Percentiles rank a stretch among this genome's conserved stretches.
These are phyloP conservation scores for Paracanthobrama guichenoti DNA, from an alignment of 2,113 vertebrate genomes.

Conservation along the genomic window DNA sequence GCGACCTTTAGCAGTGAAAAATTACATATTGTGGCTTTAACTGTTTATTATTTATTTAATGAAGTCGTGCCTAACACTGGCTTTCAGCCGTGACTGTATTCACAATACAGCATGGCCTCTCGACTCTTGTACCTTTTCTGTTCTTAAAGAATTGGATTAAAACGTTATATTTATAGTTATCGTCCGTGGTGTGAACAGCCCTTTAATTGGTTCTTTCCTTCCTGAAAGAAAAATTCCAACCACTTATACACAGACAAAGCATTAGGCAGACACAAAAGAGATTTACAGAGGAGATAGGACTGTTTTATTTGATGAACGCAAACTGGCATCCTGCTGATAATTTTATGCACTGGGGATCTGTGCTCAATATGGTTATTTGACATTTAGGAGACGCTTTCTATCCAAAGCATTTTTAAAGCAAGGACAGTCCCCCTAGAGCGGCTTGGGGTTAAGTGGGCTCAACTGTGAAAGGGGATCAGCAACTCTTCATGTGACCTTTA, in stretches of 20 bases:
- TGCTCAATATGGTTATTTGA: conserved; percentile 1
- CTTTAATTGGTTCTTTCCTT: no score
- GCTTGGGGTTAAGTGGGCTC: conserved; percentile 5
- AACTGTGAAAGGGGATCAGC: background rate
- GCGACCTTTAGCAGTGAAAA: no score
- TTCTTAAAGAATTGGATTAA: no score
- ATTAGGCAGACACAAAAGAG: background rate
- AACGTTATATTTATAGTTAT: no score
- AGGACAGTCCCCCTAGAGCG: background rate
- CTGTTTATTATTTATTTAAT: no score
- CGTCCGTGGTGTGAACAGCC: no score
- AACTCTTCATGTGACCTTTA: conserved; percentile 26
- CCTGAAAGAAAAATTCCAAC: background rate
- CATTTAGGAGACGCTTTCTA: conserved; percentile 19
- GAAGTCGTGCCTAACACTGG: no score
- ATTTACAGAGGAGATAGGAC: background rate
- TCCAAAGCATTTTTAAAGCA: conserved; percentile 30
- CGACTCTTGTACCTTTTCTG: no score
- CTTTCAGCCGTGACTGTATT: no score
- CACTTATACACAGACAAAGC: background rate
- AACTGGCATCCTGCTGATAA: background rate
- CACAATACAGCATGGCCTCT: no score
- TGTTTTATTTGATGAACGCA: conserved; percentile 1
- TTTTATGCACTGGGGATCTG: background rate
- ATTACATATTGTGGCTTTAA: no score